A percentile compares a stretch with the other conserved stretches of the same genome.
Evolutionary conservation across 1,140 invertebrate genomes (phyloP).

Genomic region (Ladona fulva): DNA sequence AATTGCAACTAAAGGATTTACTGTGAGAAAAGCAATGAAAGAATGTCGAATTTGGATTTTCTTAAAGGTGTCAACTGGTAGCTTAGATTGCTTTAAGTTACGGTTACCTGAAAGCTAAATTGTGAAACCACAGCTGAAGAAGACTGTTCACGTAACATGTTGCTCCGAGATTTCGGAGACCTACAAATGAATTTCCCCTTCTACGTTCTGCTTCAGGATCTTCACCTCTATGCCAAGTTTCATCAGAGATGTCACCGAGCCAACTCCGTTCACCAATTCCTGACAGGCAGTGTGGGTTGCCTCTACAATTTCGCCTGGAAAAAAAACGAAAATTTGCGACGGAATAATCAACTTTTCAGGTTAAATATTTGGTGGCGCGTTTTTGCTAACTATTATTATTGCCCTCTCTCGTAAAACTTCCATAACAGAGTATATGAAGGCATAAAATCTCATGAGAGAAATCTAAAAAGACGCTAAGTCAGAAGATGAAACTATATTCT

Average conservation of each 20-base stretch:
- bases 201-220: conserved; percentile 44
- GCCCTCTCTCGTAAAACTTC: not conserved
- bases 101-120: conserved; percentile 47
- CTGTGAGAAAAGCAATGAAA: too few species aligned
- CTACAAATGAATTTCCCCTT: conserved; percentile 44
- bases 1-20: too few species aligned
- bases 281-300: conserved; percentile 57
- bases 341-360: too few species aligned
- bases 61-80: too few species aligned
- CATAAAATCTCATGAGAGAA: too few species aligned
- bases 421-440: too few species aligned
- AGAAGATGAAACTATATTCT: too few species aligned
- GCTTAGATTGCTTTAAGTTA: too few species aligned
- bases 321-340: conserved; percentile 10
- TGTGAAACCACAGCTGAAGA: conserved; percentile 65
- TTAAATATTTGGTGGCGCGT: too few species aligned
- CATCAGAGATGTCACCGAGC: conserved; percentile 33
- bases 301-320: conserved; percentile 51
- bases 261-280: conserved; percentile 50
- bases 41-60: too few species aligned
- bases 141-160: conserved; percentile 68
- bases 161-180: conserved; percentile 60
- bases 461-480: too few species aligned
- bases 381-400: too few species aligned
- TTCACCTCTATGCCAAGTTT: conserved; percentile 20